Percentiles rank a stretch among this genome's conserved stretches.
These are phyloP conservation scores for Cephus pygmeus DNA, from an alignment of 2,888 invertebrate genomes.

Conservation along the genomic window DNA sequence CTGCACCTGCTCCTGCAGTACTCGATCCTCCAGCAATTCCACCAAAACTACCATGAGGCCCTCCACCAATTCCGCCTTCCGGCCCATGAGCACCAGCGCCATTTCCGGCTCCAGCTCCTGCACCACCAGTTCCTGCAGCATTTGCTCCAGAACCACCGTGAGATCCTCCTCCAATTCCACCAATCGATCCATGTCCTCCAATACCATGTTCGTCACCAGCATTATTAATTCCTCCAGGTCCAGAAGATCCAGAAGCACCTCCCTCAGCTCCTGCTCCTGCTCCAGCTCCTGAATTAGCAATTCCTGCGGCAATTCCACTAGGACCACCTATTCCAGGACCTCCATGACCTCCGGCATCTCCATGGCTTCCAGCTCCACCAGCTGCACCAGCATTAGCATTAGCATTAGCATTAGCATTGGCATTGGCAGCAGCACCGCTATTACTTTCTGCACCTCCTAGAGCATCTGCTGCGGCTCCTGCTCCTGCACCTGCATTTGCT, in stretches of 20 bases:
- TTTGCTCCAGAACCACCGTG: too few species aligned
- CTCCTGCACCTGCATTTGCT: background rate
- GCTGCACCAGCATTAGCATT: background rate
- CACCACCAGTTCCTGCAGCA: too few species aligned
- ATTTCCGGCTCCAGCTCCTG: too few species aligned
- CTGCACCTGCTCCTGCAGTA: background rate
- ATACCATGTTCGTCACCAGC: slow-evolving; percentile 7
- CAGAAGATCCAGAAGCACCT: background rate
- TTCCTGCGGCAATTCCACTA: background rate
- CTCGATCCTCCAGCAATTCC: background rate
- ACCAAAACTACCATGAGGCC: too few species aligned
- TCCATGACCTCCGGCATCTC: slow-evolving; percentile 3
- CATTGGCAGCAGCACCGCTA: background rate
- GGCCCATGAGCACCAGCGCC: too few species aligned
- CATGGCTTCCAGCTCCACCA: slow-evolving; percentile 6
- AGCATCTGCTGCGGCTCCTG: background rate
- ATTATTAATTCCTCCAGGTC: background rate
- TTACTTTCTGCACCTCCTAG: slow-evolving; percentile 5
- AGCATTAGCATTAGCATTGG: background rate
- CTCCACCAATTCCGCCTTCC: too few species aligned
- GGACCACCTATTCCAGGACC: background rate
- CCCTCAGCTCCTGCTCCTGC: too few species aligned
- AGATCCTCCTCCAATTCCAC: background rate
- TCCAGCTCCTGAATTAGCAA: slow-evolving; percentile 14
- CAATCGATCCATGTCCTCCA: slow-evolving; percentile 1